These are phyloP conservation scores for Leptopilina myrica DNA, from an alignment of 2,888 invertebrate species.

Conservation along the genomic window DNA sequence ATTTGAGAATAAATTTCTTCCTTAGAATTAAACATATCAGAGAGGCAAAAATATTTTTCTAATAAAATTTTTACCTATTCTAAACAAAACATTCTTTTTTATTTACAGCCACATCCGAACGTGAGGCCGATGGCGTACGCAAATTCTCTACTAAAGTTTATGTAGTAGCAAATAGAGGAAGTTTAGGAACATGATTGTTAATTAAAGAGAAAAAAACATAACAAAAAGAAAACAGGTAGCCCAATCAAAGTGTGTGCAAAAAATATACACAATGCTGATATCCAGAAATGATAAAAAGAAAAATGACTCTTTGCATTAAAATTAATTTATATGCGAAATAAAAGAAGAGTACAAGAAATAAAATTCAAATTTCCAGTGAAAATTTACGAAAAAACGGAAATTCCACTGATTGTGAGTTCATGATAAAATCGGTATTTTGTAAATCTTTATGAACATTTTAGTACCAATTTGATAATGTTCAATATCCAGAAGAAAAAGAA, in stretches of 20 bases:
- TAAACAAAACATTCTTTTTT: slow-evolving; percentile 58
- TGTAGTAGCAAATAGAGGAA: slow-evolving; percentile 80
- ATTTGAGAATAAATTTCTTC: too few relatives aligned
- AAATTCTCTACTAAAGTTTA: slow-evolving; percentile 87
- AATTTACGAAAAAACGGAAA: neutral
- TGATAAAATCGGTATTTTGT: slow-evolving; percentile 20
- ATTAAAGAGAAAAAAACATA: slow-evolving; percentile 58
- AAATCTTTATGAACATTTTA: slow-evolving; percentile 27
- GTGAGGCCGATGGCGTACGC: slow-evolving; percentile 99
- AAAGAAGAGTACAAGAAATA: slow-evolving; percentile 62
- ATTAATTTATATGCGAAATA: slow-evolving; percentile 57
- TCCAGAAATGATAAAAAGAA: slow-evolving; percentile 61
- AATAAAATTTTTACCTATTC: slow-evolving; percentile 17
- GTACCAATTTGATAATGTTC: slow-evolving; percentile 6
- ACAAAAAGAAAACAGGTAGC: slow-evolving; percentile 66
- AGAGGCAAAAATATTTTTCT: neutral
- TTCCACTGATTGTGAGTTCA: slow-evolving; percentile 3
- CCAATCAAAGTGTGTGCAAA: slow-evolving; percentile 66
- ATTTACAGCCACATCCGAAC: slow-evolving; percentile 94
- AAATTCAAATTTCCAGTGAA: slow-evolving; percentile 48
- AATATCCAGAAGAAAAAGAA: slow-evolving; percentile 11
- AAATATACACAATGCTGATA: slow-evolving; percentile 72
- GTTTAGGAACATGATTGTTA: slow-evolving; percentile 62
- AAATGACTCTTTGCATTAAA: slow-evolving; percentile 62
- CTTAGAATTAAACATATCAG: too few relatives aligned